These are phyloP conservation scores for Callithrix jacchus DNA, from an alignment of 2,113 vertebrate species.

Conservation along the genomic window DNA sequence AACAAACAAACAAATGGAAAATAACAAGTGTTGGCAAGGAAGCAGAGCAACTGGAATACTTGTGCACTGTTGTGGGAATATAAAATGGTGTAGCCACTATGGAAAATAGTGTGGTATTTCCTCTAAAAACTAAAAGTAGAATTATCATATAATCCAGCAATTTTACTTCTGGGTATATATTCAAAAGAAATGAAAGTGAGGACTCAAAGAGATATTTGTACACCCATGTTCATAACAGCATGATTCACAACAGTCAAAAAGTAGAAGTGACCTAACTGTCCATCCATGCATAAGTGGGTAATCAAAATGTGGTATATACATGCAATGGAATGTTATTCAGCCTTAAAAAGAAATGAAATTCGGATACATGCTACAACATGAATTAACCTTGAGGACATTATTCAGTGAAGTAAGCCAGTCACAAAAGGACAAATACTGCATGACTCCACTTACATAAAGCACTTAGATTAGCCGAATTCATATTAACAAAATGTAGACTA, in stretches of 20 bases:
- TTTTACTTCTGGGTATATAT: not conserved
- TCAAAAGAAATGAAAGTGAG: not conserved
- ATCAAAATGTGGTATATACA: not conserved
- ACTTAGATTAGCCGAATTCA: not conserved
- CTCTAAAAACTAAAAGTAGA: not conserved
- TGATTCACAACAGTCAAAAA: not conserved
- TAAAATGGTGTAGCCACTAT: not conserved
- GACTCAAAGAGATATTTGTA: not conserved
- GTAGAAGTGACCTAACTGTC: not conserved
- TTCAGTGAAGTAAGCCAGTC: not conserved
- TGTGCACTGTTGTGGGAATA: not conserved
- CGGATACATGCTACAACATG: not conserved
- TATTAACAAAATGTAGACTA: too few species aligned
- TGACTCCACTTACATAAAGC: not conserved
- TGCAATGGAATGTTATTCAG: not conserved
- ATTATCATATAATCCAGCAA: not conserved
- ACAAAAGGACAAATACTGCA: not conserved
- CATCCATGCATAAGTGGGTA: not conserved
- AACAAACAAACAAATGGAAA: not conserved
- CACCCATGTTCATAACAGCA: not conserved
- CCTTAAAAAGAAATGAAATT: constrained; percentile 3
- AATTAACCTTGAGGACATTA: not conserved
- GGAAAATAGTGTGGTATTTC: not conserved
- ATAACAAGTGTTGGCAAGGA: not conserved
- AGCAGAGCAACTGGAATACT: not conserved